These are phyloP conservation scores for Anarhynchus alexandrinus DNA, from an alignment of 2,113 vertebrate genomes.

Conservation along the genomic window DNA sequence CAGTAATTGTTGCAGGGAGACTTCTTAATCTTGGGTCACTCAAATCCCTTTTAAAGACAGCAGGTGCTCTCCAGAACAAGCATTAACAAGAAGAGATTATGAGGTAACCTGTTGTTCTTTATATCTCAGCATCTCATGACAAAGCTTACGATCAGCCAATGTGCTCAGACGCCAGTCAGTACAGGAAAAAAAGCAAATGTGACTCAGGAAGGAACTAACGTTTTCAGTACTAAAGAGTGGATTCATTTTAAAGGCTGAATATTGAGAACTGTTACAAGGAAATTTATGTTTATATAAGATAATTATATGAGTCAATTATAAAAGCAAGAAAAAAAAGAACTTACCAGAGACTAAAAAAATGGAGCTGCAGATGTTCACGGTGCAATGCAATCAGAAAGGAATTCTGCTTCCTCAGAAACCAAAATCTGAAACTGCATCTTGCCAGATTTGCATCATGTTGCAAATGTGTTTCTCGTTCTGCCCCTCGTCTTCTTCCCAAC, in stretches of 20 bases:
- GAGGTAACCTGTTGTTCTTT: conserved; percentile 58
- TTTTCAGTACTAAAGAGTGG: neutral
- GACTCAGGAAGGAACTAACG: neutral
- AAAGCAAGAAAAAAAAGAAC: neutral
- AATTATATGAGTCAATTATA: neutral
- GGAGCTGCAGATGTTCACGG: neutral
- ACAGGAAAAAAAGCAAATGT: neutral
- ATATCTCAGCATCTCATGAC: neutral
- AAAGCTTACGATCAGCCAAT: neutral
- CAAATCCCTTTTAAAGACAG: conserved; percentile 65
- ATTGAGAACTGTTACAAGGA: neutral
- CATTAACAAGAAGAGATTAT: conserved; percentile 48
- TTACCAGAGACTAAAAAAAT: neutral
- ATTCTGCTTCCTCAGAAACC: neutral
- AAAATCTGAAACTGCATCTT: neutral
- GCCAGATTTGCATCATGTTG: neutral
- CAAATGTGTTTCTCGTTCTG: neutral
- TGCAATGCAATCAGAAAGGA: neutral
- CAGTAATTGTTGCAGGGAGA: conserved; percentile 59
- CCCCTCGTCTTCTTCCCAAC: neutral
- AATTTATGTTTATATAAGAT: neutral
- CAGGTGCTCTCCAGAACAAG: conserved; percentile 53
- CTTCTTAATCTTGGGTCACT: conserved; percentile 58
- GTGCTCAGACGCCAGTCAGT: conserved; percentile 9
- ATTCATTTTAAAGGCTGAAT: conserved; percentile 10